Base-by-base conservation (phyloP, 2,888 invertebrate genomes). In the Apoda limacodes region DNA sequence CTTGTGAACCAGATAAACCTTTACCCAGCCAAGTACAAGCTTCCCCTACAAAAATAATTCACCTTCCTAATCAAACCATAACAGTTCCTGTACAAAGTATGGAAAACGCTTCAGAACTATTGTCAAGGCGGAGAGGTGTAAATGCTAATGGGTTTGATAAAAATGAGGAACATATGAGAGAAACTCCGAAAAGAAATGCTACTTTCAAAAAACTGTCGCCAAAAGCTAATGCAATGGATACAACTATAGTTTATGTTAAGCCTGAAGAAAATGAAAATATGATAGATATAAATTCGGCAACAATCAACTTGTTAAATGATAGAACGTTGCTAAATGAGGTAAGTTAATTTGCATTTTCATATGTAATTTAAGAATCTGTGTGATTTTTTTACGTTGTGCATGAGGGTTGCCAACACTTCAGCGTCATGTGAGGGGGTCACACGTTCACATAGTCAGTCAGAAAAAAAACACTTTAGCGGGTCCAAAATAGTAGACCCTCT, bases 211-310 rank as follows among this genome's bases (percentile, higher is more conserved):
- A 69, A 39, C 30, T 52, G 0, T 63, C 69, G 1, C 70, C 78
- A 0, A 71, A 60, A 40, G 39, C 52, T 0, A 60, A 42, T 9
- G 49, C 61, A 2, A 64, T 74, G 59, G 74, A 75, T 13, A 46
- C 68, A 0, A 75, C 74, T 0, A 58, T 78, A 1, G 69, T 80
- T 2, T 74, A 60, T 29, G 50, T 60, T 36, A 68, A 72, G 34
- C 30, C 48, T 2, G 71, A 72, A 1, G 70, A 72, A 5, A 7
- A 17, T 5, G 60, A 52, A 24, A 55, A 66, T 26, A 60, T 74
- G 11, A 80, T 80, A 32, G 80, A 80, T 47, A 80, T 80, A 13
- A 80, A 80, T 43, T 70, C 78, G 2, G 80, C 78, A 3, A 80
- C 80, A 6, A 43, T 76, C 41, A 74, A 65, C 41, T 56, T 80